phyloP scores from a whole-genome alignment of 1,140 invertebrate genomes.

The Drosophila azteca region DNA sequence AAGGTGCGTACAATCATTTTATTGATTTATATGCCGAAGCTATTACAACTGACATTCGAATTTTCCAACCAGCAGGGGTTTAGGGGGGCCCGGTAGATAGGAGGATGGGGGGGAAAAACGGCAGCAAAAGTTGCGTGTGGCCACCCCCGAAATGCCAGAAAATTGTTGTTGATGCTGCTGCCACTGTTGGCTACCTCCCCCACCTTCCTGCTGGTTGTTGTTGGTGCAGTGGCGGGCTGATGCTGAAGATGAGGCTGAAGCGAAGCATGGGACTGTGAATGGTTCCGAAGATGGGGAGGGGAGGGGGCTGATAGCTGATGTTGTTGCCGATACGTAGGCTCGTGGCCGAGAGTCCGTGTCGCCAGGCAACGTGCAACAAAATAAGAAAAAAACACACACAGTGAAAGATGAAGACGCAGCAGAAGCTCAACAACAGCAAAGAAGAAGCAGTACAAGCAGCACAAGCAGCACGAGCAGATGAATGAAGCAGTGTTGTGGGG shows the following conservation, averaged over 20 bases:
- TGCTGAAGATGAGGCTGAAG: constrained; percentile 2
- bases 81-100: background rate
- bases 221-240: constrained; percentile 22
- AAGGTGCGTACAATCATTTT: constrained; percentile 83
- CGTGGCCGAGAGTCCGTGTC: constrained; percentile 51
- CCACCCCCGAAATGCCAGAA: constrained; percentile 39
- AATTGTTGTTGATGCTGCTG: constrained; percentile 48
- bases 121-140: constrained; percentile 36
- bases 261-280: constrained; percentile 16
- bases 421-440: constrained; percentile 14
- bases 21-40: constrained; percentile 83
- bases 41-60: constrained; percentile 83
- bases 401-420: background rate
- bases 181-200: constrained; percentile 16
- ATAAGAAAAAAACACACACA: background rate
- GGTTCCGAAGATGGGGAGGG: no score
- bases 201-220: constrained; percentile 37
- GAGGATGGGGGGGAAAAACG: background rate
- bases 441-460: constrained; percentile 56
- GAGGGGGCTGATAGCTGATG: constrained; percentile 15
- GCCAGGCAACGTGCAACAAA: constrained; percentile 62
- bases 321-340: constrained; percentile 23
- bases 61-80: constrained; percentile 59
- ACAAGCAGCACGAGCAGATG: constrained; percentile 33
- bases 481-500: constrained; percentile 16